These are phyloP conservation scores for Austrolebias charrua DNA, from an alignment of 2,797 vertebrate genomes.

Conservation along the genomic window DNA sequence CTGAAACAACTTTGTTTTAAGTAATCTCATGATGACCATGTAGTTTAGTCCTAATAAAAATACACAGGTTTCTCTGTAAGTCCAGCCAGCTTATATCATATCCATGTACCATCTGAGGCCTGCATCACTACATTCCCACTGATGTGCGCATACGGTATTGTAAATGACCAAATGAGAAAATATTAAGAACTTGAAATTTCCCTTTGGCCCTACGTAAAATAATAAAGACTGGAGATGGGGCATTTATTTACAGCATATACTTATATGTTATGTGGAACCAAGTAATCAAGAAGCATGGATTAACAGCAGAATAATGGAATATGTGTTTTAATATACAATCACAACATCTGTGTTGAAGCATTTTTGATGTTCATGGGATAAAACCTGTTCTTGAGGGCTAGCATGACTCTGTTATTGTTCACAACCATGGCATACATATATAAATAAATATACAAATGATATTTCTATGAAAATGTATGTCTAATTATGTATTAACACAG, in stretches of 20 bases:
- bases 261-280: conserved; percentile 68
- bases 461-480: conserved; percentile 82
- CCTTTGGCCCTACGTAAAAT: conserved; percentile 39
- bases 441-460: conserved; percentile 65
- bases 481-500: conserved; percentile 79
- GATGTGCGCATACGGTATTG: conserved; percentile 38
- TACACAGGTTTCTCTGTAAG: conserved; percentile 26
- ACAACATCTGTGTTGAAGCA: conserved; percentile 74
- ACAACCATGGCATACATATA: conserved; percentile 63
- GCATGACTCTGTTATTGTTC: conserved; percentile 80
- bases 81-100: conserved; percentile 21
- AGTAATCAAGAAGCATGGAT: conserved; percentile 80
- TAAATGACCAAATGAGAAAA: conserved; percentile 36
- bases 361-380: conserved; percentile 76
- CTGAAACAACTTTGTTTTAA: conserved; percentile 21
- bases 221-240: conserved; percentile 43
- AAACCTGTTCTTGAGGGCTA: conserved; percentile 81
- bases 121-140: conserved; percentile 1
- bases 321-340: conserved; percentile 77
- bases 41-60: conserved; percentile 5
- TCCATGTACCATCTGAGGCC: conserved; percentile 16
- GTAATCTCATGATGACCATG: conserved; percentile 16
- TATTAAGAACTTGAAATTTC: conserved; percentile 28
- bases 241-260: conserved; percentile 67
- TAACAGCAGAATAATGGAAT: conserved; percentile 72